Conservation (phyloP, 2,797 vertebrate species). For the Zalophus californianus region DNA sequence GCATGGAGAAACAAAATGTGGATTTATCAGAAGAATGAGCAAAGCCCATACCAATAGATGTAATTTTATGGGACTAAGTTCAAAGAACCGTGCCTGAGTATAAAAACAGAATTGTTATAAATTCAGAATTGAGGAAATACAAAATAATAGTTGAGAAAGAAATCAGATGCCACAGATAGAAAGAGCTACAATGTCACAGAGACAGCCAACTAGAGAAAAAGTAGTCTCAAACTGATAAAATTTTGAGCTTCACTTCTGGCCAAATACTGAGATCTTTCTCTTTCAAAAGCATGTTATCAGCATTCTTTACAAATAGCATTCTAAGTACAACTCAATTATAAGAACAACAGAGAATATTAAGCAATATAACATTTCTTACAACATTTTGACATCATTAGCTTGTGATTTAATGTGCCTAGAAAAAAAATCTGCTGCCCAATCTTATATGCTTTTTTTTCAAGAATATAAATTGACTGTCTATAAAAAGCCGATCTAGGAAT, state of each 20-base stretch:
- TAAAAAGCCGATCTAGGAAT: background rate
- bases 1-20: background rate
- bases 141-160: background rate
- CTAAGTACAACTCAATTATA: background rate
- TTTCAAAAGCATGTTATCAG: background rate
- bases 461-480: background rate
- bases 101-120: background rate
- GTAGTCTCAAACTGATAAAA: background rate
- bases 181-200: background rate
- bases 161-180: background rate
- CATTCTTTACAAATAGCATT: slow-evolving; percentile 34
- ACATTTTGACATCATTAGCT: slow-evolving; percentile 9
- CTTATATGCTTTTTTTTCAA: background rate
- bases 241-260: background rate
- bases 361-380: background rate
- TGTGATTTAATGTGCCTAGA: background rate
- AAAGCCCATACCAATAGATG: background rate
- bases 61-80: slow-evolving; percentile 31
- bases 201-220: background rate
- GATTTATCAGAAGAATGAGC: background rate
- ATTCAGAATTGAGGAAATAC: background rate
- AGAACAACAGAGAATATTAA: slow-evolving; percentile 16
- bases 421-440: background rate
- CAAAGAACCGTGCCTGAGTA: background rate
- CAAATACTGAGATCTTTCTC: background rate